These are phyloP conservation scores for Lophura nycthemera DNA, from an alignment of 2,113 vertebrate species.

Conservation along the genomic window DNA sequence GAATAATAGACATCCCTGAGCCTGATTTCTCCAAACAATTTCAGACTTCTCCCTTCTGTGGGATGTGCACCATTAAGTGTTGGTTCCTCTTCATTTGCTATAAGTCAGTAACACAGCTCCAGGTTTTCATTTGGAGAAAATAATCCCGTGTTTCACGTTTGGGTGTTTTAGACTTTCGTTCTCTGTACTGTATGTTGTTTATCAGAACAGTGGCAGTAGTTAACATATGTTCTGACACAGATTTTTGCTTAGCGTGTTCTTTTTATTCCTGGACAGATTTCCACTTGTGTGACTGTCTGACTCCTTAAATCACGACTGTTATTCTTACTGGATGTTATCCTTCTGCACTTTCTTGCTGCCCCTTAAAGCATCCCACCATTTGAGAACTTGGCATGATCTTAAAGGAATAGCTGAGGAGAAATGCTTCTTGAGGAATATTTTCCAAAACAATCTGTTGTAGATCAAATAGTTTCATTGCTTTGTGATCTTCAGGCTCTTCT, in stretches of 20 bases:
- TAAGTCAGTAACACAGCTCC: background rate
- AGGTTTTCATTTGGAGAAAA: background rate
- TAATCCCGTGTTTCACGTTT: background rate
- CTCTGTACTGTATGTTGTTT: background rate
- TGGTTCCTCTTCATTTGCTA: background rate
- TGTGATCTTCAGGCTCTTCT: background rate
- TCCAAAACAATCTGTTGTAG: background rate
- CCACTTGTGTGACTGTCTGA: background rate
- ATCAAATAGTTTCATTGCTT: conserved; percentile 10
- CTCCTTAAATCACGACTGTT: background rate
- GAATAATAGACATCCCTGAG: background rate
- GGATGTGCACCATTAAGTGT: background rate
- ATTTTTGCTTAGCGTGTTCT: background rate
- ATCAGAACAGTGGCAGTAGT: background rate
- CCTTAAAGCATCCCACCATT: background rate
- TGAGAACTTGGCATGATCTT: background rate
- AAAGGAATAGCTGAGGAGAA: conserved; percentile 1
- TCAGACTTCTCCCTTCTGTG: background rate
- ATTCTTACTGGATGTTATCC: background rate
- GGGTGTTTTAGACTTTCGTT: background rate
- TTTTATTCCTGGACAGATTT: background rate
- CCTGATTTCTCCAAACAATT: background rate
- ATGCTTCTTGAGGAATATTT: conserved; percentile 19
- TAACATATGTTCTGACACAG: background rate
- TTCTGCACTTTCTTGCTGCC: background rate